Evolutionary conservation across 1,140 invertebrate species (phyloP), one percentile per base, ranked within the genome.

Genomic region (Lutraria rhynchaena): DNA sequence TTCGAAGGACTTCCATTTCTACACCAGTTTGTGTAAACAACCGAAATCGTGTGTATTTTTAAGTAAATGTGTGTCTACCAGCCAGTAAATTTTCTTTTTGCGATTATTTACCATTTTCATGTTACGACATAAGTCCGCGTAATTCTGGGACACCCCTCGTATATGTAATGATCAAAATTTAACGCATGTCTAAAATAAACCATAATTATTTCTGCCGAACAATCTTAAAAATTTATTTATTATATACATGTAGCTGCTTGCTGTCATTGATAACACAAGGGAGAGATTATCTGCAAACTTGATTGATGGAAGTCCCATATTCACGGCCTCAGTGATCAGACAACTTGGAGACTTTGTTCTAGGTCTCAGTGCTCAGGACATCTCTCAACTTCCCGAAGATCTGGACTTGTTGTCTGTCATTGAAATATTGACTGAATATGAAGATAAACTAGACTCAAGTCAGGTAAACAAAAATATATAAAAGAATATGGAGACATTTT

Each of bases 371-470:
- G 53, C 71, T 41, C 53, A 55, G 3, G 71, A 74, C 27, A 74
- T 74, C 29, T 7, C 29, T n/a, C 22, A 0, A 27, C 29, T 74
- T n/a, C 53, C 57, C 11, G 24, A 44, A 5, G 71, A 74, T 37
- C 33, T 51, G 3, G 57, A 74, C 24, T 44, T 74, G 27, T 29
- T 74, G 33, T 57, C 71, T 0, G 19, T 41, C 9, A 37, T 74
- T 55, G 71, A 74, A 46, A 44, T 74, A 31, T 37, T 74, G 19
- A 33, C 53, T 13, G 22, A 44, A 22, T 41, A 74, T 31, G 71
- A 74, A 41, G 55, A 74, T 31, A 29, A 60, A 15, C 71, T 74
- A 24, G 71, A 74, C 29, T 37, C 33, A 17, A 44, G 71, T 37
- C 71, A 74, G 71, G 71, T 74, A 60, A n/a, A n/a, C n/a, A n/a